phyloP scores from a whole-genome alignment of 1,140 invertebrate genomes.

The Zophobas morio region DNA sequence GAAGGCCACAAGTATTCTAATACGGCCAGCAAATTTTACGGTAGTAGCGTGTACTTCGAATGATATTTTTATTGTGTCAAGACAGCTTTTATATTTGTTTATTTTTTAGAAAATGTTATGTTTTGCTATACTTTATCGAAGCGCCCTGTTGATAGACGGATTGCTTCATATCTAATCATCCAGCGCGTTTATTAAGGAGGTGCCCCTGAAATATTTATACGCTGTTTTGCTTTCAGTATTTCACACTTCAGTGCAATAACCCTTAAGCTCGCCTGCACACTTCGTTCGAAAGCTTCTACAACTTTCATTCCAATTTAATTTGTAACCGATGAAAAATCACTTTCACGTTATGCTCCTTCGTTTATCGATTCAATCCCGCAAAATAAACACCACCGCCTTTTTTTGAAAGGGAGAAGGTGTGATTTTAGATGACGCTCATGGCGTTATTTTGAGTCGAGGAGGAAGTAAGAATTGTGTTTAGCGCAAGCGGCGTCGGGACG shows the following conservation, averaged over 20 bases:
- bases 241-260: constrained; percentile 53
- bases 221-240: constrained; percentile 39
- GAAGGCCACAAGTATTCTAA: constrained; percentile 51
- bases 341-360: background rate
- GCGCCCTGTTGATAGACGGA: constrained; percentile 47
- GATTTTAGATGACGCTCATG: constrained; percentile 35
- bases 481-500: constrained; percentile 47
- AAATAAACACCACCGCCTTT: background rate
- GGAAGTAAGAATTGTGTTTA: constrained; percentile 50
- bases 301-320: constrained; percentile 35
- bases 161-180: constrained; percentile 52
- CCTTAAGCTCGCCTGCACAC: constrained; percentile 10
- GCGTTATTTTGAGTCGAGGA: constrained; percentile 43
- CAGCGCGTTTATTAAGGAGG: constrained; percentile 42
- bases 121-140: constrained; percentile 26
- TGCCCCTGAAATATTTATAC: constrained; percentile 50
- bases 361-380: background rate
- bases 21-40: constrained; percentile 39
- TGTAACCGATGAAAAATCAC: background rate
- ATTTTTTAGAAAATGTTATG: constrained; percentile 43
- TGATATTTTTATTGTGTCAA: constrained; percentile 32
- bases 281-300: constrained; percentile 18
- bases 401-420: background rate
- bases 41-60: constrained; percentile 2
- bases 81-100: constrained; percentile 46